phyloP scores from a whole-genome alignment of 2,888 invertebrate species.

The Branchipolynoe longqiensis region DNA sequence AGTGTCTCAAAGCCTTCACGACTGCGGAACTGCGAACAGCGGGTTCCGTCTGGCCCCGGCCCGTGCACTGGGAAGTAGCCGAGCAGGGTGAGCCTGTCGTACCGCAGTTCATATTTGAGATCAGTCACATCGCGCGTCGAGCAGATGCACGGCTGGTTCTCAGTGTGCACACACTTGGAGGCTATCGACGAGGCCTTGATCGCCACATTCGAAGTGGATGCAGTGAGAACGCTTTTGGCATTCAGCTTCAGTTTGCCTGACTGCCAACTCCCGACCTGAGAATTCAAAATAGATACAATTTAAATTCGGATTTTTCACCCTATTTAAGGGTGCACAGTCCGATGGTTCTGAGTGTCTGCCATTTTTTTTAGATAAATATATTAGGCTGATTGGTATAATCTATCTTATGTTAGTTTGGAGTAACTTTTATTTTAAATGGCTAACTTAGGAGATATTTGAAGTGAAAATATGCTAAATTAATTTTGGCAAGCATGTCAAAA shows the following conservation, averaged over 20 bases:
- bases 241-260: neutral
- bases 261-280: conserved; percentile 49
- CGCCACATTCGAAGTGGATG: neutral
- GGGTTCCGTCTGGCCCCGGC: neutral
- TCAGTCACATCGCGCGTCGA: conserved; percentile 8
- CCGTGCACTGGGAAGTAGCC: conserved; percentile 60
- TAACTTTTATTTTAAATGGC: too few species aligned
- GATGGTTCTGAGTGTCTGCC: too few species aligned
- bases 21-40: conserved; percentile 37
- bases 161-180: conserved; percentile 9
- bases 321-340: too few species aligned
- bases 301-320: too few species aligned
- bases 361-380: too few species aligned
- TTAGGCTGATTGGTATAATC: too few species aligned
- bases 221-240: neutral
- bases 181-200: neutral
- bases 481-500: too few species aligned
- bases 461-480: too few species aligned
- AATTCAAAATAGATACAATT: too few species aligned
- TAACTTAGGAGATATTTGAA: too few species aligned
- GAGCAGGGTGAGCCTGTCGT: conserved; percentile 53
- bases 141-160: conserved; percentile 50
- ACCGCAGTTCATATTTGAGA: conserved; percentile 53
- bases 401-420: too few species aligned
- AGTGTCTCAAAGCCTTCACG: conserved; percentile 52